Evolutionary conservation across 2,113 vertebrate species (phyloP), one percentile per base, ranked within the genome.

Genomic region (Apodemus speciosus): DNA sequence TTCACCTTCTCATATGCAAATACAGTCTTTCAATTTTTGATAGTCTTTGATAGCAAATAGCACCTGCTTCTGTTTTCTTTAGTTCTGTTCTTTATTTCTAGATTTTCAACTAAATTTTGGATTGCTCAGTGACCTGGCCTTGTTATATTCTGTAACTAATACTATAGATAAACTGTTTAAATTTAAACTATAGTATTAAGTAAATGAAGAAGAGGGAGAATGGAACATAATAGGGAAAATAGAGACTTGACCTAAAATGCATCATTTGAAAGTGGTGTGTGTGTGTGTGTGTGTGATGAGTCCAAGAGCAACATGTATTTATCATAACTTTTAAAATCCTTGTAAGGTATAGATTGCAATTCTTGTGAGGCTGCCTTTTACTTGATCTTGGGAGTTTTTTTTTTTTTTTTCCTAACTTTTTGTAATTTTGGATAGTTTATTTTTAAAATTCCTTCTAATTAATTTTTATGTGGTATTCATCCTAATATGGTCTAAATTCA

Each of bases 401-500:
- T 35, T n/a, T 32, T 38, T 10, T 56, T n/a, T n/a, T n/a, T n/a
- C n/a, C n/a, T 46, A 32, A 21, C 27, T 75, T 30, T 92, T 71
- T 56, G 18, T 80, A 2, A 76, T 40, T 69, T 69, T 87, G 43
- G 25, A 68, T 85, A 56, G 66, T 10, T 90, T n/a, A 40, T 81
- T 20, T 85, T 92, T 85, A 88, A 32, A 18, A 15, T 16, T 25
- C n/a, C 35, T 89, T 56, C 3, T 40, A 83, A 43, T 4, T 46
- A 20, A 40, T 83, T 93, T 92, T 92, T 85, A 71, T 90, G 3
- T 2, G 2, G 4, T 91, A 13, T 46, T 89, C 8, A 23, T 89
- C 16, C 88, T 85, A 84, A 75, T 75, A 2, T 89, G 32, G 56
- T 83, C 49, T 87, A 64, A 73, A 68, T 76, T 94, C 88, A 66